Evolutionary conservation across 2,113 vertebrate genomes (phyloP).

Genomic region (Lycocorax pyrrhopterus): DNA sequence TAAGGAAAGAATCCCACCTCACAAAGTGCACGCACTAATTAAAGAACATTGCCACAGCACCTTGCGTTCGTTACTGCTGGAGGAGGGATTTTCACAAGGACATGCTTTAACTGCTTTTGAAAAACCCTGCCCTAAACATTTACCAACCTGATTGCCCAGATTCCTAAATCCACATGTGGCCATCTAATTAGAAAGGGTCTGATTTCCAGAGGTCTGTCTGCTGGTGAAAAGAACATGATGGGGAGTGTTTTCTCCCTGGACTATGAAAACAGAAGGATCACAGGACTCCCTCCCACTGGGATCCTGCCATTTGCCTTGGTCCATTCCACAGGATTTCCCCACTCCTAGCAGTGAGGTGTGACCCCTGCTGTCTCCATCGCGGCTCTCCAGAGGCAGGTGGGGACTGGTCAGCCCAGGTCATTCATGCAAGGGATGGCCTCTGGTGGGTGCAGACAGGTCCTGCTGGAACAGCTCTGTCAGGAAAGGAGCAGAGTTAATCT

Average conservation of each 20-base stretch:
- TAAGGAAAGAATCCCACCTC: background rate
- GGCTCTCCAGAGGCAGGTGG: background rate
- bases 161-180: background rate
- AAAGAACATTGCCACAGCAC: background rate
- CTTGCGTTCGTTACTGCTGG: background rate
- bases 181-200: background rate
- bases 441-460: background rate
- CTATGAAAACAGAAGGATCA: background rate
- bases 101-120: background rate
- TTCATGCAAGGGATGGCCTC: background rate
- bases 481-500: background rate
- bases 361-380: fast-evolving
- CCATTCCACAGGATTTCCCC: background rate
- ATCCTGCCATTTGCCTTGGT: background rate
- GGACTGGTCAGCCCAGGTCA: background rate
- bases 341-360: background rate
- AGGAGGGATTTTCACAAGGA: background rate
- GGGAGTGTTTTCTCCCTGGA: background rate
- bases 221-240: background rate
- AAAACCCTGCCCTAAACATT: background rate
- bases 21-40: background rate
- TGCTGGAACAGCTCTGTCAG: background rate
- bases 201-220: background rate
- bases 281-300: background rate
- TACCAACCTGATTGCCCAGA: background rate